phyloP scores from a whole-genome alignment of 2,797 vertebrate genomes.

The Stomatorhinus walkeri region DNA sequence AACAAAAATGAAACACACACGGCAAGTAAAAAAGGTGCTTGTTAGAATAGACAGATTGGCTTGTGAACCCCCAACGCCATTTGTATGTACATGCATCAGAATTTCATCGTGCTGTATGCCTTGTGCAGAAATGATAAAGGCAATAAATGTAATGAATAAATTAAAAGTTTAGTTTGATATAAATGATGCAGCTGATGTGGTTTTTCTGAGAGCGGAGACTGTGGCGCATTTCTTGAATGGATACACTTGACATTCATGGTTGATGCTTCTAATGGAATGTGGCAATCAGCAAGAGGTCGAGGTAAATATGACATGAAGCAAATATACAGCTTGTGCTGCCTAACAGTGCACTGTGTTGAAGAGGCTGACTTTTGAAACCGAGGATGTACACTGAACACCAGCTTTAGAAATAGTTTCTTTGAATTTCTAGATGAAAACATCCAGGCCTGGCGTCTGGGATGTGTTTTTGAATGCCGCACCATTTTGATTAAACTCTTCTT shows the following conservation, averaged over 20 bases:
- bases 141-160: not conserved
- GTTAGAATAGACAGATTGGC: not conserved
- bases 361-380: conserved; percentile 6
- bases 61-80: not conserved
- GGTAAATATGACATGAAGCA: not conserved
- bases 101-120: not conserved
- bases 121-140: not conserved
- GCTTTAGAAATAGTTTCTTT: conserved; percentile 8
- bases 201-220: not conserved
- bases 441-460: not conserved
- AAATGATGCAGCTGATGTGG: not conserved
- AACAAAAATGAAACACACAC: not conserved
- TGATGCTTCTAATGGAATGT: not conserved
- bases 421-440: conserved; percentile 17
- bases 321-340: not conserved
- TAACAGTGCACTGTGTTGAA: not conserved
- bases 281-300: not conserved
- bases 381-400: not conserved
- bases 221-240: conserved; percentile 4
- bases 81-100: not conserved
- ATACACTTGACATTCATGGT: conserved; percentile 9
- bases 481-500: not conserved
- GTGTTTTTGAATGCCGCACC: conserved; percentile 11
- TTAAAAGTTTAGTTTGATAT: conserved; percentile 5
- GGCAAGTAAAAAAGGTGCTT: not conserved